These are phyloP conservation scores for Lutra lutra DNA, from an alignment of 2,797 vertebrate genomes.

Conservation along the genomic window DNA sequence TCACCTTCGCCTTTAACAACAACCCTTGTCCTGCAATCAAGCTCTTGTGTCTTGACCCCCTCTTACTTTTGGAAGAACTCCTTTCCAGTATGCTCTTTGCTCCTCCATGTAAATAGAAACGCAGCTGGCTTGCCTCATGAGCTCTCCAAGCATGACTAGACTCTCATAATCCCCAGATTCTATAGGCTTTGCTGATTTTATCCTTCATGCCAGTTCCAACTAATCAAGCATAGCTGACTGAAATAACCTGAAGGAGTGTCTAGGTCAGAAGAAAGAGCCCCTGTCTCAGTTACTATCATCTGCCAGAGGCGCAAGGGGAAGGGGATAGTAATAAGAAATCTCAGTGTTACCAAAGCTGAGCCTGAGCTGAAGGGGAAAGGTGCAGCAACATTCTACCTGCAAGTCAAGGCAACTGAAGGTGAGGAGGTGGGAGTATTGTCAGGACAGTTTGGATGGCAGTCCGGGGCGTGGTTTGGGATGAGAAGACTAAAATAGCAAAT, in stretches of 20 bases:
- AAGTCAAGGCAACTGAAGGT: background rate
- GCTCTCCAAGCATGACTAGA: background rate
- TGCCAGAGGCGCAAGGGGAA: background rate
- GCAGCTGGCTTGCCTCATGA: background rate
- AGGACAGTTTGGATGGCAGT: background rate
- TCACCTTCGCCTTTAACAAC: background rate
- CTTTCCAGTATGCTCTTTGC: background rate
- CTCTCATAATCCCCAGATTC: background rate
- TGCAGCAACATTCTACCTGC: background rate
- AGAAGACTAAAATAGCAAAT: background rate
- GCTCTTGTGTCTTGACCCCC: background rate
- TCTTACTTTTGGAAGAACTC: background rate
- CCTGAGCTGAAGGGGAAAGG: background rate
- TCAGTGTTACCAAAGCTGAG: background rate
- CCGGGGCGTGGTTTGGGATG: background rate
- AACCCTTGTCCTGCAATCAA: background rate
- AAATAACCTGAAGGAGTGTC: background rate
- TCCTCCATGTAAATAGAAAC: background rate
- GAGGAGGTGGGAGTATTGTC: background rate
- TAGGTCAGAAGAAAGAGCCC: background rate
- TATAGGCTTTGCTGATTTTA: slow-evolving; percentile 40
- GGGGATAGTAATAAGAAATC: background rate
- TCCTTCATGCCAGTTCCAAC: background rate
- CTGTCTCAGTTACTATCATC: background rate
- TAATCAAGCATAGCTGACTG: background rate